phyloP scores from a whole-genome alignment of 2,888 invertebrate genomes.

The Archaeoteleia sp. region DNA sequence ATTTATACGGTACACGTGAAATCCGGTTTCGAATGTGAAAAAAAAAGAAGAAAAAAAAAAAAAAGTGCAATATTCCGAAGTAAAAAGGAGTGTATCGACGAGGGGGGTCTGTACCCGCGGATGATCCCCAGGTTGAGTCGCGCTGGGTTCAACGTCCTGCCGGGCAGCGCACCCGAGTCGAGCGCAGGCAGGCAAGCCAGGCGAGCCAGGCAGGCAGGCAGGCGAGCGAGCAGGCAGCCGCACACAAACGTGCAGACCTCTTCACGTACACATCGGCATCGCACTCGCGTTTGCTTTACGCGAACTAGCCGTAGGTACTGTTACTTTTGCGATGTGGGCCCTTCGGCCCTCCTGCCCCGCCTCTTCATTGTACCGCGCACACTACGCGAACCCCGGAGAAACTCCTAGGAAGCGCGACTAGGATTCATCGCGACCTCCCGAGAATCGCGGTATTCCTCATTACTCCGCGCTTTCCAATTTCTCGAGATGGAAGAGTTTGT shows the following conservation, averaged over 20 bases:
- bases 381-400: conserved; percentile 30
- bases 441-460: conserved; percentile 45
- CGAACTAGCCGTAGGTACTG: conserved; percentile 72
- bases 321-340: conserved; percentile 71
- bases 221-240: conserved; percentile 49
- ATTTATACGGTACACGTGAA: conserved; percentile 29
- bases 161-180: conserved; percentile 74
- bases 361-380: conserved; percentile 38
- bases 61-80: conserved; percentile 33
- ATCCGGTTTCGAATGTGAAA: conserved; percentile 37
- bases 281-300: conserved; percentile 66
- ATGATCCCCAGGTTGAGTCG: conserved; percentile 75
- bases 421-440: conserved; percentile 51
- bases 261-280: conserved; percentile 53
- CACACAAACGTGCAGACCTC: conserved; percentile 61
- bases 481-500: too few relatives aligned
- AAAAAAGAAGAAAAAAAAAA: too few relatives aligned
- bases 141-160: conserved; percentile 74
- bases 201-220: conserved; percentile 54
- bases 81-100: conserved; percentile 37
- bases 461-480: conserved; percentile 33
- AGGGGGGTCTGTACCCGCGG: conserved; percentile 56
- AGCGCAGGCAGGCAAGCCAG: conserved; percentile 53
- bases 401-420: conserved; percentile 47
- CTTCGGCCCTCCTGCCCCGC: conserved; percentile 62